Conservation (phyloP, 2,888 invertebrate genomes). For the Nymphalis polychloros region DNA sequence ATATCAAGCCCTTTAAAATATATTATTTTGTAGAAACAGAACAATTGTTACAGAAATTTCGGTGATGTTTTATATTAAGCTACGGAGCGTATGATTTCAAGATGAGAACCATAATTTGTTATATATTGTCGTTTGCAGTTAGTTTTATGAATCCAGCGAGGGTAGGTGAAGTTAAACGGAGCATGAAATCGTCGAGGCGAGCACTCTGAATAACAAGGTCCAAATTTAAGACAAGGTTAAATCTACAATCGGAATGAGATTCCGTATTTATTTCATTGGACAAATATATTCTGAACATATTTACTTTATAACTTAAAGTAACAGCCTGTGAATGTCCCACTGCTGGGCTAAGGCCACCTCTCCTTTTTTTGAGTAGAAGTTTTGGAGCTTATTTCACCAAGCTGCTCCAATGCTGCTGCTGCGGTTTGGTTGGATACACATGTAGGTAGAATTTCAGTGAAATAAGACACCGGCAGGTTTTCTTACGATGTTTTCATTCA, state of each 20-base stretch:
- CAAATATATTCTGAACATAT: not conserved
- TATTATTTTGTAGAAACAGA: not conserved
- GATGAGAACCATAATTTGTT: conserved; percentile 14
- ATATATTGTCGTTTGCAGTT: conserved; percentile 16
- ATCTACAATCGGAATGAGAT: not conserved
- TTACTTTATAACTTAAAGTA: no score
- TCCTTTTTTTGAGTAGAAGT: no score
- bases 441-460: no score
- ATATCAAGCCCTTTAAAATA: no score
- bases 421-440: no score
- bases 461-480: no score
- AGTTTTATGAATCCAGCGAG: conserved; percentile 8
- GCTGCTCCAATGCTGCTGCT: no score
- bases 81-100: not conserved
- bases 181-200: conserved; percentile 25
- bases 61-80: not conserved
- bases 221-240: conserved; percentile 11
- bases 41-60: not conserved
- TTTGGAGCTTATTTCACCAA: no score
- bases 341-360: no score
- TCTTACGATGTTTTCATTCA: no score
- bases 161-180: conserved; percentile 24
- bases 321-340: no score
- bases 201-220: conserved; percentile 30
- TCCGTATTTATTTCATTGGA: conserved; percentile 8